Base-by-base conservation (phyloP, 2,113 vertebrate genomes). In the Lasiurus cinereus region DNA sequence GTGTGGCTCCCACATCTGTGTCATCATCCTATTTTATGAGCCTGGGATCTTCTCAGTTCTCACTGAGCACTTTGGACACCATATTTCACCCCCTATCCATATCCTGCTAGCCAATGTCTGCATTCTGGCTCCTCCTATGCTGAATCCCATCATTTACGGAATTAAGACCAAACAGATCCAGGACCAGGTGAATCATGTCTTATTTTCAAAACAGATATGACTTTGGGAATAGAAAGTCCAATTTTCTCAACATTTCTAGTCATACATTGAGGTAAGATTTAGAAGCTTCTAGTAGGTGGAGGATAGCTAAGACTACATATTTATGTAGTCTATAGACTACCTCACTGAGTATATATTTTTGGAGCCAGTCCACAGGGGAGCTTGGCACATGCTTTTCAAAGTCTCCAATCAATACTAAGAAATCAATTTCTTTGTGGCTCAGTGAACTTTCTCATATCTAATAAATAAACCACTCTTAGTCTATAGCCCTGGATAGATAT, bases 11-110 rank as follows among this genome's bases (percentile, higher is more conserved):
- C 98, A 98, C 21, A 36, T 98, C 78, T 98, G 97, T 0, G 82
- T 94, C 62, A 97, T 98, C 36, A 85, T 97, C 64, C 94, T 90
- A 46, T 98, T 98, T 94, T 98, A 98, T 0, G 86, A 97, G 70
- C 97, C 98, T 29, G 95, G 98, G 7, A 94, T 97, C 0, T 97
- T 98, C 67, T 95, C 98, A 2, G 82, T 91, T 0, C 83, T 97
- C 78, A 94, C 94, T 64, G 96, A 98, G 77, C 43, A 93, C 7
- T 98, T 97, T 1, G 96, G 96, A 12, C 90, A 12, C 62, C 73
- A 72, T 31, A 83, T 96, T 52, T 39, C 95, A 1, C 97, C 79
- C 0, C 80, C 95, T 8, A 56, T 97, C 1, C 96, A 96, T 0
- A 0, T 97, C 36, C 0, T 79, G 27, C 73, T 95, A 91, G 95